Evolutionary conservation across 2,888 invertebrate species (phyloP).

Genomic region (Polylopha cassiicola): DNA sequence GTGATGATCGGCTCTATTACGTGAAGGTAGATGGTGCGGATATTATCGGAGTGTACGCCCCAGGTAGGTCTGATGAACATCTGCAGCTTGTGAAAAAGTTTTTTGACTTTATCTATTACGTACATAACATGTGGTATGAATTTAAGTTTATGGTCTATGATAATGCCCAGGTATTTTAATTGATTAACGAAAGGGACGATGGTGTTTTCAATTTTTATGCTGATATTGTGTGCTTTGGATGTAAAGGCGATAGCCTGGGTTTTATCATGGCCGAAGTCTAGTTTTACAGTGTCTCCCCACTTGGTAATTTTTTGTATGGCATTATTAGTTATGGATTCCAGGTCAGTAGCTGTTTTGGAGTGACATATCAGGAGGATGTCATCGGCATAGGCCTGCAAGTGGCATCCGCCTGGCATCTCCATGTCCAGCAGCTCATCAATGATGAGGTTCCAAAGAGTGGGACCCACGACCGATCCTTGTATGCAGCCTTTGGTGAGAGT

Average conservation of each 20-base stretch:
- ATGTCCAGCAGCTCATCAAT: too few relatives aligned
- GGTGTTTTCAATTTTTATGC: background rate
- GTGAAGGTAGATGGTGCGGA: background rate
- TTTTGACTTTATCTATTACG: background rate
- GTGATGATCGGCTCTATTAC: constrained; percentile 3
- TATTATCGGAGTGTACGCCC: background rate
- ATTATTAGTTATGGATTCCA: background rate
- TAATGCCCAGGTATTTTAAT: background rate
- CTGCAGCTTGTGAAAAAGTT: background rate
- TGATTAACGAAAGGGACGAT: background rate
- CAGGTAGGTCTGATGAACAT: background rate
- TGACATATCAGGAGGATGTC: too few relatives aligned
- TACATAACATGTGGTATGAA: background rate
- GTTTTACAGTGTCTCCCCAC: background rate
- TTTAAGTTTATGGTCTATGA: background rate
- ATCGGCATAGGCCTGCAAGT: too few relatives aligned
- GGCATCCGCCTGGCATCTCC: too few relatives aligned
- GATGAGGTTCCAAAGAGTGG: too few relatives aligned
- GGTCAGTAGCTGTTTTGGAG: too few relatives aligned
- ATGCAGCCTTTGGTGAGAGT: too few relatives aligned
- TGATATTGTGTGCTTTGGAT: background rate
- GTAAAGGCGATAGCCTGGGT: background rate
- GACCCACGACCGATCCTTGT: too few relatives aligned
- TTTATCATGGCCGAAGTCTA: background rate
- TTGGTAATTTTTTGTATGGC: background rate